Percentiles rank a stretch among this genome's conserved stretches.
phyloP scores from a whole-genome alignment of 2,797 vertebrate genomes.

The Helarctos malayanus region DNA sequence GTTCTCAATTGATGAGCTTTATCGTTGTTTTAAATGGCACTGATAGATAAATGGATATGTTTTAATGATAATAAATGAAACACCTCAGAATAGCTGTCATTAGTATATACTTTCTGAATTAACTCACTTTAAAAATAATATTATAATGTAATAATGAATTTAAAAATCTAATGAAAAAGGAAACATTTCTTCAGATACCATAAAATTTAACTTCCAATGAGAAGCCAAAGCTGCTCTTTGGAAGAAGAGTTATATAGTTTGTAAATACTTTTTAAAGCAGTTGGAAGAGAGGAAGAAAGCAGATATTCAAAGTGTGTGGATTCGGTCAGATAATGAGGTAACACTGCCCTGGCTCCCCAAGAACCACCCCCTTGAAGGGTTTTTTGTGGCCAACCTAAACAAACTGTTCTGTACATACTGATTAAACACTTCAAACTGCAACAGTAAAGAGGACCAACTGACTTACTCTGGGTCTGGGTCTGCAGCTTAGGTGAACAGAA shows the following conservation, averaged over 20 bases:
- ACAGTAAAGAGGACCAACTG: background rate
- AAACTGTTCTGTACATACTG: background rate
- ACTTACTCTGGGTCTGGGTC: background rate
- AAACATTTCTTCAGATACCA: slow-evolving; percentile 40
- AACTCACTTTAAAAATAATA: slow-evolving; percentile 43
- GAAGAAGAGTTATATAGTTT: background rate
- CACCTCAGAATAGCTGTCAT: slow-evolving; percentile 13
- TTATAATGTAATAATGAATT: slow-evolving; percentile 4
- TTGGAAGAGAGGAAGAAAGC: background rate
- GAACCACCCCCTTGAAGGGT: background rate
- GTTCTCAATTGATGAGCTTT: slow-evolving; percentile 35
- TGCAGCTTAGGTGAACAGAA: background rate
- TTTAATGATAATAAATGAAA: slow-evolving; percentile 35
- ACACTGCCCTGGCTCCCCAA: background rate
- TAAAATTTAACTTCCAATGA: background rate
- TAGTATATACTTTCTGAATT: slow-evolving; percentile 52
- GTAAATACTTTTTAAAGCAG: background rate
- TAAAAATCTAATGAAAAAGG: slow-evolving; percentile 47
- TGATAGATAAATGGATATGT: slow-evolving; percentile 39
- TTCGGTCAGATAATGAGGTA: background rate
- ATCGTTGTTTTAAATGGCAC: background rate
- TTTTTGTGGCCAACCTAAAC: background rate
- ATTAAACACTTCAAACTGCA: background rate
- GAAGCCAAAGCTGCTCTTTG: slow-evolving; percentile 13
- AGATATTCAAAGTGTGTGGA: background rate